Conservation (phyloP, 2,113 vertebrate genomes). For the Halcyon senegalensis region DNA sequence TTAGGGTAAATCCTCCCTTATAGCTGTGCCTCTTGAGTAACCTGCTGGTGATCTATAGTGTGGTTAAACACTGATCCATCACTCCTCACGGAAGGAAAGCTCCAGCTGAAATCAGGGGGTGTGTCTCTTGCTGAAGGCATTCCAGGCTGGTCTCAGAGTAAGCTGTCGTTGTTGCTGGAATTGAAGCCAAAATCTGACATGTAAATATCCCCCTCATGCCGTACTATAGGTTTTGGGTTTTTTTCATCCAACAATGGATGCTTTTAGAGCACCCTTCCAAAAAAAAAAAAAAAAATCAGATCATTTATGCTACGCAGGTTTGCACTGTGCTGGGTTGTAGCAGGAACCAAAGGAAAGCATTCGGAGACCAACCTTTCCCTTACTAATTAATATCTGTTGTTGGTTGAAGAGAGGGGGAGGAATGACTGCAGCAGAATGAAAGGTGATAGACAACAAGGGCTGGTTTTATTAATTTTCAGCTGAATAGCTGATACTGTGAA, state of each 20-base stretch:
- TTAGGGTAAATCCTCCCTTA: not conserved
- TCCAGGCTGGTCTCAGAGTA: not conserved
- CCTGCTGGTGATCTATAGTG: not conserved
- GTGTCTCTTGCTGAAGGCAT: not conserved
- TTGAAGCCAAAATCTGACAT: not conserved
- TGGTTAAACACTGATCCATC: not conserved
- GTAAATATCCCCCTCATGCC: not conserved
- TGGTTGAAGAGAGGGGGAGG: not conserved
- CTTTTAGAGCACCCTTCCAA: not conserved
- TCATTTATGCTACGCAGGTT: not conserved
- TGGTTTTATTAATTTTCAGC: not conserved
- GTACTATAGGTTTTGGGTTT: too few species aligned
- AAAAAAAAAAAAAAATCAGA: not conserved
- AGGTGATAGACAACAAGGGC: not conserved
- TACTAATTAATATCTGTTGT: not conserved
- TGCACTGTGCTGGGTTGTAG: not conserved
- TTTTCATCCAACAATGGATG: too few species aligned
- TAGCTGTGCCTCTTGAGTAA: not conserved
- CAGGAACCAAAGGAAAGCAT: not conserved
- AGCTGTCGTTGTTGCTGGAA: not conserved
- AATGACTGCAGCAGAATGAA: not conserved
- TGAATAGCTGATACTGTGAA: not conserved
- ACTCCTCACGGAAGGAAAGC: not conserved
- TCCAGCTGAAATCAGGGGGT: not conserved
- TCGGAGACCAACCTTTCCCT: not conserved